Base-by-base conservation (phyloP, 1,140 invertebrate species). In the Halesus radiatus region DNA sequence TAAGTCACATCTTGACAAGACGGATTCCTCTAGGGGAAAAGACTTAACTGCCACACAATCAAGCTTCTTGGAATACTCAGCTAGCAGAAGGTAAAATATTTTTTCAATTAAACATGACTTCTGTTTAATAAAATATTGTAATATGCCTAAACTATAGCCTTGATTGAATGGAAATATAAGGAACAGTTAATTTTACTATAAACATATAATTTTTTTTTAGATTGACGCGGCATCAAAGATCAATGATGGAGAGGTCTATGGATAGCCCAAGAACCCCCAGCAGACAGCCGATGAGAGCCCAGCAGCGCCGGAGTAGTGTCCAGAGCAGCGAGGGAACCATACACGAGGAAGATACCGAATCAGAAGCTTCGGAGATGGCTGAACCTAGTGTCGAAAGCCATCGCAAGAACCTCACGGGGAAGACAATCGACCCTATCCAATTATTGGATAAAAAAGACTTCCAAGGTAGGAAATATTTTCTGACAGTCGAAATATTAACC, bases 211-310 rank as follows among this genome's bases (percentile, higher is more conserved):
- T 58, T 72, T 23, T 53, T 79, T 84, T 56, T 53, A 89, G 88
- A 78, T 50, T 88, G 45, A 88, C 88, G 0, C 85, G 88, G 1
- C 81, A 87, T 52, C 87, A 89, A 75, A 85, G 86, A 78, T 81
- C 85, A 0, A 62, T 87, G 53, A 76, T 89, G 26, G 85, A 87
- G 66, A 84, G 72, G 68, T 82, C 83, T 7, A 50, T 76, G 13
- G 50, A 85, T 83, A 6, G 37, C 7, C 37, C 37, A 7, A 45
- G 84, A 26, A 84, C 85, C 53, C 84, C 85, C 3, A 64, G n/a
- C 16, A 16, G 53, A 45, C 22, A 70, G 10, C 23, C 80, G 13
- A 50, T 81, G 7, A 76, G 83, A 32, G 66, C 66, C 50, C 8
- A 81, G 84, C 1, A 84, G 84, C 18, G 29, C 68, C 8, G 83